These are phyloP conservation scores for Margarornis squamiger DNA, from an alignment of 2,797 vertebrate genomes.

Conservation along the genomic window DNA sequence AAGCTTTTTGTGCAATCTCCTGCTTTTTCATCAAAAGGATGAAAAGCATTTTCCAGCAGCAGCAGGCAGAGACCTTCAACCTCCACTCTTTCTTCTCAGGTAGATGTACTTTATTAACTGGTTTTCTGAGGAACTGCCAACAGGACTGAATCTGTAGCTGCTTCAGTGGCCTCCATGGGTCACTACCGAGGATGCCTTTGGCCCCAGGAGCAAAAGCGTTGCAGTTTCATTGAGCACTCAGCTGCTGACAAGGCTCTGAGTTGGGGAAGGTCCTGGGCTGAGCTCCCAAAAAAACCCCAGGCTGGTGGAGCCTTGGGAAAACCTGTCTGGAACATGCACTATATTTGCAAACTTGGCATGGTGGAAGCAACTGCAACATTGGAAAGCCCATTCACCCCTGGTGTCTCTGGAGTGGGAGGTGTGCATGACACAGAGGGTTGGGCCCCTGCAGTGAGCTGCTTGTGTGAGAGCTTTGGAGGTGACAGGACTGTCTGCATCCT, in stretches of 20 bases:
- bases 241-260: fast-evolving
- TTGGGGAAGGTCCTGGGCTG: not conserved
- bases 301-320: not conserved
- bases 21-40: not conserved
- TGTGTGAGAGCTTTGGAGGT: fast-evolving
- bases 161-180: not conserved
- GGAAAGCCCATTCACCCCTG: not conserved
- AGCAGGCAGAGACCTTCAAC: not conserved
- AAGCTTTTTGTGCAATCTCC: not conserved
- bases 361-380: fast-evolving
- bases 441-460: not conserved
- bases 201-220: not conserved
- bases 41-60: not conserved
- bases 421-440: fast-evolving
- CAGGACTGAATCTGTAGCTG: not conserved
- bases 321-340: fast-evolving
- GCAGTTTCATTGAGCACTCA: fast-evolving
- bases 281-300: not conserved
- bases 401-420: not conserved
- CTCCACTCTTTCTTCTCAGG: not conserved
- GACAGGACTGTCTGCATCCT: not conserved
- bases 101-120: not conserved
- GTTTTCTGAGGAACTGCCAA: not conserved
- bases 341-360: not conserved
- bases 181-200: fast-evolving